phyloP scores from a whole-genome alignment of 2,888 invertebrate genomes.

The Cantharis lateralis region DNA sequence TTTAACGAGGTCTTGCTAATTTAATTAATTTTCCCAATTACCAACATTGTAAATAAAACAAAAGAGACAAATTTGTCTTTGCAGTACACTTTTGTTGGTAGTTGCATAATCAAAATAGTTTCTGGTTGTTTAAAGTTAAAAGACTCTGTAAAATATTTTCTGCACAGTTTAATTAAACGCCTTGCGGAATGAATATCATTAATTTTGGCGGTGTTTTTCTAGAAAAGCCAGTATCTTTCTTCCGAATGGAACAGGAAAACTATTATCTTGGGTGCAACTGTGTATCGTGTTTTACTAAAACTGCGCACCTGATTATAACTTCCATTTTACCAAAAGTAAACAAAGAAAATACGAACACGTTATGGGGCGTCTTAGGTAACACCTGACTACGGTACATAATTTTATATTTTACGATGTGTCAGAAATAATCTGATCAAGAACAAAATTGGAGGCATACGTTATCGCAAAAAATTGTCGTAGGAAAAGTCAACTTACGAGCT shows the following conservation, averaged over 20 bases:
- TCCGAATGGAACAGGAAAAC: background rate
- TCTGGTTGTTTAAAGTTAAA: background rate
- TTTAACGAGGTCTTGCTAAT: background rate
- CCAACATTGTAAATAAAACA: background rate
- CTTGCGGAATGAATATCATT: slow-evolving; percentile 4
- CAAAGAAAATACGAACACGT: background rate
- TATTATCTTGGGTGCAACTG: background rate
- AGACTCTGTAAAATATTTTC: slow-evolving; percentile 9
- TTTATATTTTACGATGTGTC: slow-evolving; percentile 29
- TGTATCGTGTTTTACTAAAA: background rate
- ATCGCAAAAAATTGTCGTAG: background rate
- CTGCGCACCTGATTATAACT: background rate
- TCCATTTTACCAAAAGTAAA: background rate
- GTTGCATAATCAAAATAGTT: background rate
- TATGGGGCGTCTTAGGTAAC: background rate
- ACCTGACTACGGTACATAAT: slow-evolving; percentile 18
- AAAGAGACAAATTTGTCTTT: background rate
- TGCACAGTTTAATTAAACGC: slow-evolving; percentile 12
- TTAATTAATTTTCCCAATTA: background rate
- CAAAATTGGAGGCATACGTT: background rate
- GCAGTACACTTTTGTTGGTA: background rate
- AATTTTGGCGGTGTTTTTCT: slow-evolving; percentile 3
- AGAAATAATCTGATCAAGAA: slow-evolving; percentile 31
- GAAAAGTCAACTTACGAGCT: background rate
- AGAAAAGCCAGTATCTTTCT: background rate